phyloP scores from a whole-genome alignment of 2,113 vertebrate species.

The Hyperopisus bebe region DNA sequence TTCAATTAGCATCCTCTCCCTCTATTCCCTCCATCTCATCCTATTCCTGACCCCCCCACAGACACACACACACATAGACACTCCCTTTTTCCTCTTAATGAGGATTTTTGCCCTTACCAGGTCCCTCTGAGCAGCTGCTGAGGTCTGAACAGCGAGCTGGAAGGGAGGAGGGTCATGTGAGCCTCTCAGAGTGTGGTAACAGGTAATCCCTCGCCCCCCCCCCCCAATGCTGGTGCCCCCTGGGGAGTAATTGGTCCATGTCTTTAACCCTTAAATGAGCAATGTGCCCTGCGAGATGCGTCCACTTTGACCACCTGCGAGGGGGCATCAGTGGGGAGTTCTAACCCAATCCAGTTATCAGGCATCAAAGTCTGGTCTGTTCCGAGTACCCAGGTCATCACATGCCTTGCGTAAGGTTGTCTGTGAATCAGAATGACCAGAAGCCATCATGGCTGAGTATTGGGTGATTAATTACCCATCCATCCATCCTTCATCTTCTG shows the following conservation, averaged over 20 bases:
- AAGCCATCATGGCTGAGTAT: not conserved
- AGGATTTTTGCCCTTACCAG: slow-evolving; percentile 29
- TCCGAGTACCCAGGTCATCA: not conserved
- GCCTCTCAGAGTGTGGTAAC: not conserved
- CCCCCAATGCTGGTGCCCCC: not conserved
- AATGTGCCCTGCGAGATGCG: not conserved
- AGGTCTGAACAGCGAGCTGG: not conserved
- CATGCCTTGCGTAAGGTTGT: not conserved
- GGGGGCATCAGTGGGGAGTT: not conserved
- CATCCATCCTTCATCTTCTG: not conserved
- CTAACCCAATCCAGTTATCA: not conserved
- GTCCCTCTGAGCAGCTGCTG: slow-evolving; percentile 8
- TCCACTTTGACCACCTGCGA: not conserved
- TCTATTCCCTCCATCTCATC: slow-evolving; percentile 31
- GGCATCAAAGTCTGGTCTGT: not conserved
- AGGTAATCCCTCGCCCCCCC: not conserved
- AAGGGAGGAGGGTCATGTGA: not conserved
- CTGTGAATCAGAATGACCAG: not conserved
- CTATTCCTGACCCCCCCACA: slow-evolving; percentile 36
- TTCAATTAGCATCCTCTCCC: slow-evolving; percentile 55
- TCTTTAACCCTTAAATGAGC: not conserved
- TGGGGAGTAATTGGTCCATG: not conserved
- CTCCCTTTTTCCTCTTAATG: not conserved
- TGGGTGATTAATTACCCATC: not conserved
- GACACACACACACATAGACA: slow-evolving; percentile 26